Percentiles rank a stretch among this genome's conserved stretches.
These are phyloP conservation scores for Mareca strepera DNA, from an alignment of 2,797 vertebrate genomes.

Conservation along the genomic window DNA sequence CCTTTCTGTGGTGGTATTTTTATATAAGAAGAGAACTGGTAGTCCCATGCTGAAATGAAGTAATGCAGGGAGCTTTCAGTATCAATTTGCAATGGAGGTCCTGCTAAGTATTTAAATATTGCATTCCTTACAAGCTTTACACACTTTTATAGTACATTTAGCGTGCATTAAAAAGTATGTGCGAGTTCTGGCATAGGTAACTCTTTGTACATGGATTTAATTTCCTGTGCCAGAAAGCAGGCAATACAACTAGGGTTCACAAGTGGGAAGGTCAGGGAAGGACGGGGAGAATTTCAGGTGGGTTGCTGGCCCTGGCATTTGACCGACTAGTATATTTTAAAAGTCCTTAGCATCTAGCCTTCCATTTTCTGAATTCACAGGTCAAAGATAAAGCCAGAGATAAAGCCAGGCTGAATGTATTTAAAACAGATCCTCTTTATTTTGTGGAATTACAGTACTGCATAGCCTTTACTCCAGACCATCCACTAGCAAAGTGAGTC, in stretches of 20 bases:
- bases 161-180: not conserved
- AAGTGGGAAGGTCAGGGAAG: not conserved
- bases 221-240: not conserved
- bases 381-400: not conserved
- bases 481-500: not conserved
- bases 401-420: not conserved
- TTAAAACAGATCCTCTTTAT: not conserved
- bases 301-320: not conserved
- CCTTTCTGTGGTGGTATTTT: slow-evolving; percentile 56
- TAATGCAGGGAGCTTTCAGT: not conserved
- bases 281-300: not conserved
- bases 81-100: not conserved
- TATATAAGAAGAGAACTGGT: not conserved
- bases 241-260: not conserved
- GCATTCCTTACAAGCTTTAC: not conserved
- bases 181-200: not conserved
- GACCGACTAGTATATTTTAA: not conserved
- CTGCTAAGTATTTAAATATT: not conserved
- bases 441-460: not conserved
- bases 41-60: not conserved
- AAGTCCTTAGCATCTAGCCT: not conserved
- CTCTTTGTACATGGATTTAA: not conserved
- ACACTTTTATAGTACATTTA: not conserved
- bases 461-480: not conserved
- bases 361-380: not conserved